Percentiles rank a stretch among this genome's conserved stretches.
phyloP scores from a whole-genome alignment of 2,113 vertebrate genomes.

The Grantiella picta region DNA sequence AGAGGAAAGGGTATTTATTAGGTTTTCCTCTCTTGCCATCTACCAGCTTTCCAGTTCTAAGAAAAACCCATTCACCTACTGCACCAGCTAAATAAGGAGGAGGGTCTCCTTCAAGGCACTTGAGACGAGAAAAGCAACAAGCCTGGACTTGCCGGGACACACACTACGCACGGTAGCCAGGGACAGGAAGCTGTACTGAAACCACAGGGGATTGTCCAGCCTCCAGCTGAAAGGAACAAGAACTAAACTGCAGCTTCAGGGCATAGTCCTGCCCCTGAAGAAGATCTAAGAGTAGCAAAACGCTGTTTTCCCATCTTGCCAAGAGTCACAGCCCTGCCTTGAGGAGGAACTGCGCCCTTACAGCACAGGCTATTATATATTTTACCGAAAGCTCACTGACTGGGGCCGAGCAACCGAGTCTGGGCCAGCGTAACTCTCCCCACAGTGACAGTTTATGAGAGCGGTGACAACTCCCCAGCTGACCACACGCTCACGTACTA shows the following conservation, averaged over 20 bases:
- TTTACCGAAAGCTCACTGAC: neutral
- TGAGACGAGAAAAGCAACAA: neutral
- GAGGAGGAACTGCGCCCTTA: neutral
- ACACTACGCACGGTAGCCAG: neutral
- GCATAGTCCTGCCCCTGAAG: neutral
- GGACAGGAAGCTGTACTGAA: neutral
- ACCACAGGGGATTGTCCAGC: neutral
- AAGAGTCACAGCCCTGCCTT: neutral
- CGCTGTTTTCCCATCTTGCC: fast-evolving
- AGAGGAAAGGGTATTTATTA: neutral
- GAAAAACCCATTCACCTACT: neutral
- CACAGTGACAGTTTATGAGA: neutral
- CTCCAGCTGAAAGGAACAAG: neutral
- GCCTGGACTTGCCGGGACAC: neutral
- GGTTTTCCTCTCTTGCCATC: neutral
- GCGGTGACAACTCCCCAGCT: neutral
- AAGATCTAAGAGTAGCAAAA: neutral
- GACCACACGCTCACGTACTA: neutral
- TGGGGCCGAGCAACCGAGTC: neutral
- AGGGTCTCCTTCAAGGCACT: neutral
- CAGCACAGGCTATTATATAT: neutral
- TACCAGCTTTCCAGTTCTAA: neutral
- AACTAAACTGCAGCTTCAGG: neutral
- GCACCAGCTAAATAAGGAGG: neutral
- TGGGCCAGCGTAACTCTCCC: fast-evolving